Evolutionary conservation across 2,888 invertebrate genomes (phyloP).

Genomic region (Zeuzera pyrina): DNA sequence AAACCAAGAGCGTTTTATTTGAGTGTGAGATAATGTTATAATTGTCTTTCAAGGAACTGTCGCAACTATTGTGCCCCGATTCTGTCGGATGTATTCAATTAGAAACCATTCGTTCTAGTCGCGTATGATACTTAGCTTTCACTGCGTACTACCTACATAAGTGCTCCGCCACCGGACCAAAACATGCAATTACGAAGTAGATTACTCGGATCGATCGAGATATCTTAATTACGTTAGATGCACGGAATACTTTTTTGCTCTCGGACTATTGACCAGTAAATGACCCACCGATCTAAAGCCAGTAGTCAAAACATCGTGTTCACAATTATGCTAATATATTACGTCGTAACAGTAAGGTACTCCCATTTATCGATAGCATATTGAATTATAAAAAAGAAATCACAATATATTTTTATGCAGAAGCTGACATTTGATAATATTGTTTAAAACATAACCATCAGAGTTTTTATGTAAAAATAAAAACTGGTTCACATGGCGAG

Average conservation of each 20-base stretch:
- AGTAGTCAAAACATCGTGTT: too few species aligned
- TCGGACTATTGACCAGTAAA: constrained; percentile 2
- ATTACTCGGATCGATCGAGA: constrained; percentile 26
- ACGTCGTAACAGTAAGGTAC: too few species aligned
- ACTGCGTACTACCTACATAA: constrained; percentile 25
- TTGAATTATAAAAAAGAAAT: too few species aligned
- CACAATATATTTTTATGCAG: too few species aligned
- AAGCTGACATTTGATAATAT: constrained; percentile 27
- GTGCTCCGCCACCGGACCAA: constrained; percentile 21
- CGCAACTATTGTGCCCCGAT: constrained; percentile 2
- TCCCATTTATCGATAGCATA: too few species aligned
- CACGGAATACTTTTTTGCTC: constrained; percentile 13
- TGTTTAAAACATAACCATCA: constrained; percentile 19
- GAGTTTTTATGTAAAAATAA: constrained; percentile 26
- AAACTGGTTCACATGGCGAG: constrained; percentile 34
- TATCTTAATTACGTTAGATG: constrained; percentile 31
- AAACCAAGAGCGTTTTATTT: too few species aligned
- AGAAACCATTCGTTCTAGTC: constrained; percentile 6
- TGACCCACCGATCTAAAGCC: too few species aligned
- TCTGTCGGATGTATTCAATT: constrained; percentile 10
- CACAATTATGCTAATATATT: too few species aligned
- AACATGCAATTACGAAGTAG: constrained; percentile 31
- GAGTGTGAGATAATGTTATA: too few species aligned
- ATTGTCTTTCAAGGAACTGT: too few species aligned
- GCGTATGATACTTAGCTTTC: constrained; percentile 23